A percentile compares a stretch with the other conserved stretches of the same genome.
Conservation (phyloP, 1,140 invertebrate genomes). For the Bombus confusus region DNA sequence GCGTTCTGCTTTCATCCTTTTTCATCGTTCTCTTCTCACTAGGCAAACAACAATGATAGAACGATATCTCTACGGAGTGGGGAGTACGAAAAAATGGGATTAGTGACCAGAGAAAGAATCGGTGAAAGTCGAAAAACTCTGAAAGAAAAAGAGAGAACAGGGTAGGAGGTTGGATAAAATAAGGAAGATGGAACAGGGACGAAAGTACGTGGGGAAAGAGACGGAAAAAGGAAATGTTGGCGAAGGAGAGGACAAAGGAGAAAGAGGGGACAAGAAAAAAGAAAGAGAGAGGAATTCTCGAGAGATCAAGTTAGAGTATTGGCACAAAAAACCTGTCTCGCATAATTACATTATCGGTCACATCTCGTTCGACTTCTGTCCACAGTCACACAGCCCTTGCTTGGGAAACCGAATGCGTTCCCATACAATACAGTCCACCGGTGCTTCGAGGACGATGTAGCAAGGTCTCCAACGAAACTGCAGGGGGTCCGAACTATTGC, state of each 20-base stretch:
- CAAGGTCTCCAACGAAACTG: constrained; percentile 16
- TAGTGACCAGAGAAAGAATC: background rate
- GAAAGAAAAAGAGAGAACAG: background rate
- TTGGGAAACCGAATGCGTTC: constrained; percentile 43
- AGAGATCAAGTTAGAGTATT: constrained; percentile 60
- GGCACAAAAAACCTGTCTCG: constrained; percentile 76
- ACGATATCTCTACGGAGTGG: background rate
- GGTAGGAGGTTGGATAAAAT: background rate
- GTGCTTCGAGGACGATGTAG: constrained; percentile 34
- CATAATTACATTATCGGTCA: constrained; percentile 79
- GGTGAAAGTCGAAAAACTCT: constrained; percentile 6
- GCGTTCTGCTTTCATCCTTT: constrained; percentile 36
- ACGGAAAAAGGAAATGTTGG: constrained; percentile 6
- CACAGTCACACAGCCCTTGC: constrained; percentile 16
- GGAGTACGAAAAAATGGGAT: background rate
- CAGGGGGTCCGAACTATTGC: constrained; percentile 34
- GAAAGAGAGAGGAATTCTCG: constrained; percentile 33
- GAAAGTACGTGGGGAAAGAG: background rate
- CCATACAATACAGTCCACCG: constrained; percentile 17
- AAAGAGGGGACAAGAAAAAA: constrained; percentile 34
- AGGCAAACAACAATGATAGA: background rate
- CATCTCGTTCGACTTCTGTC: constrained; percentile 75
- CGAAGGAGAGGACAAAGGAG: constrained; percentile 6
- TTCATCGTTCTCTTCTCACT: background rate
- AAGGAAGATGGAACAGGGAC: background rate